These are phyloP conservation scores for Dendrolimus kikuchii DNA, from an alignment of 1,140 invertebrate species.

Conservation along the genomic window DNA sequence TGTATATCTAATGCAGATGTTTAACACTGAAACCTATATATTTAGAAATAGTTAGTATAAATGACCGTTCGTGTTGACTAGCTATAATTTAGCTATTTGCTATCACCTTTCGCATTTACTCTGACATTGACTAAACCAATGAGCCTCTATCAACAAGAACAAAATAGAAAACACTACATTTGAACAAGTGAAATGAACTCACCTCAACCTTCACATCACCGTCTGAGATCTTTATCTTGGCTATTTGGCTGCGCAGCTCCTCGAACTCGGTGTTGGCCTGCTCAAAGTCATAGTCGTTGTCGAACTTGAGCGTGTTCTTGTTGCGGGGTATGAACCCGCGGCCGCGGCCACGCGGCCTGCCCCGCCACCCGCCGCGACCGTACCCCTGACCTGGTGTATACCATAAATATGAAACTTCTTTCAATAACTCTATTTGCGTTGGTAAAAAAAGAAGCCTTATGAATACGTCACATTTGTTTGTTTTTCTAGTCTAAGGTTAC, in stretches of 20 bases:
- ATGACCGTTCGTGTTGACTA: too few species aligned
- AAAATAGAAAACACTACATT: background rate
- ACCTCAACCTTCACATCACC: conserved; percentile 74
- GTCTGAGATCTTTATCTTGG: conserved; percentile 85
- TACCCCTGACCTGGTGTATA: conserved; percentile 26
- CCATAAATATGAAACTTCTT: background rate
- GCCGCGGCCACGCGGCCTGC: conserved; percentile 67
- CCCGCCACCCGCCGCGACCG: conserved; percentile 54
- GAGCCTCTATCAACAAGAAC: too few species aligned
- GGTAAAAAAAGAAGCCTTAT: too few species aligned
- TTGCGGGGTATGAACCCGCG: conserved; percentile 67
- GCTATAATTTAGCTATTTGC: too few species aligned
- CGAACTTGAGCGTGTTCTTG: conserved; percentile 91
- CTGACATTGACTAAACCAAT: too few species aligned
- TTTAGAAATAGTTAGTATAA: too few species aligned
- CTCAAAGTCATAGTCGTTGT: conserved; percentile 98
- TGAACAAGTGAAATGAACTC: conserved; percentile 10
- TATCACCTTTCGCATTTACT: too few species aligned
- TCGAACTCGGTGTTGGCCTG: conserved; percentile 97
- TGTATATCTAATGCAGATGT: too few species aligned
- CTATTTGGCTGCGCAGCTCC: conserved; percentile 88
- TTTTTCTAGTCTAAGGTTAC: too few species aligned
- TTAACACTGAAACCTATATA: too few species aligned
- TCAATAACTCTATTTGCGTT: too few species aligned
- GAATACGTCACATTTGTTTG: too few species aligned